Percentiles rank a stretch among this genome's conserved stretches.
Conservation (phyloP, 1,140 invertebrate genomes). For the Eupristina koningsbergeri region DNA sequence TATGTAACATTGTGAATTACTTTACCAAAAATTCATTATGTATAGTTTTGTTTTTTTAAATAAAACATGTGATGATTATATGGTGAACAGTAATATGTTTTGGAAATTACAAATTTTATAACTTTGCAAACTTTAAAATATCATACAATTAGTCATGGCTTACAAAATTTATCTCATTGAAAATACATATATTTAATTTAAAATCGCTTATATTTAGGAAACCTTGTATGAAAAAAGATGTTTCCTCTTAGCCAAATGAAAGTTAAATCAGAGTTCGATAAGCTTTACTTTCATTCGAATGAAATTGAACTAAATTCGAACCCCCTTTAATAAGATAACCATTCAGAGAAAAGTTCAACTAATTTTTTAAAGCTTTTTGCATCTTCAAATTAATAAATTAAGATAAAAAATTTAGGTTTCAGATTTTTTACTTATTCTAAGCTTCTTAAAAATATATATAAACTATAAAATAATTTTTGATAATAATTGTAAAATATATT, state of each 20-base stretch:
- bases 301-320: background rate
- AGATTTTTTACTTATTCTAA: no score
- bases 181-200: background rate
- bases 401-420: no score
- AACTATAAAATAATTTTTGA: no score
- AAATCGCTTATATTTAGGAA: background rate
- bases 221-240: background rate
- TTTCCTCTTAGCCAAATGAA: background rate
- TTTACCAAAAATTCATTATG: no score
- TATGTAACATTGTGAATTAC: no score
- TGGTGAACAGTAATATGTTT: no score
- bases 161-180: background rate
- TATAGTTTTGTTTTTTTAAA: no score
- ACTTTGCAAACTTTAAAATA: background rate
- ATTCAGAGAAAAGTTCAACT: background rate
- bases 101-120: no score
- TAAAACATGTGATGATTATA: no score
- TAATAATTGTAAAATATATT: no score
- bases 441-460: no score
- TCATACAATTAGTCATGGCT: background rate
- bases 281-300: background rate
- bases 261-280: background rate
- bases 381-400: no score
- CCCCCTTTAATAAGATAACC: background rate
- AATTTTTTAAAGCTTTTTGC: constrained; percentile 38